These are phyloP conservation scores for Allygus modestus DNA, from an alignment of 2,888 invertebrate genomes.

Conservation along the genomic window DNA sequence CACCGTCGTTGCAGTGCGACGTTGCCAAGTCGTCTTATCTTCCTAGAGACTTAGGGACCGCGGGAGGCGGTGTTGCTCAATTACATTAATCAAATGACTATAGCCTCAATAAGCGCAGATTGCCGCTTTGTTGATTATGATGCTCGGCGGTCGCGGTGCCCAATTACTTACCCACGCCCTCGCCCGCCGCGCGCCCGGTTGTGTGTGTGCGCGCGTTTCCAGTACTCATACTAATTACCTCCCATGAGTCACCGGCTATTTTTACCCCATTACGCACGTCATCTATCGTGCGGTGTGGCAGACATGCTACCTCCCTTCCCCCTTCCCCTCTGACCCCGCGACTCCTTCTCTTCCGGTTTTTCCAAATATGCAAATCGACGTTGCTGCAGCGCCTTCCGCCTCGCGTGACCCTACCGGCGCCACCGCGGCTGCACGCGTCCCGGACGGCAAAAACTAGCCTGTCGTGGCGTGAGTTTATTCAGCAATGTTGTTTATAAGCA, in stretches of 20 bases:
- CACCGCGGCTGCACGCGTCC: constrained; percentile 8
- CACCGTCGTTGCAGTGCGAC: no score
- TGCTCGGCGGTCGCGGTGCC: constrained; percentile 5
- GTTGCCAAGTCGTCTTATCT: constrained; percentile 2
- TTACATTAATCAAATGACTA: constrained; percentile 42
- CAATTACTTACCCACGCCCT: constrained; percentile 30
- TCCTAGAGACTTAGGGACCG: no score
- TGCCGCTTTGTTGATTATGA: constrained; percentile 40
- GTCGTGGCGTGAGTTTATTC: background rate
- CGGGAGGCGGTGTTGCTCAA: constrained; percentile 21
- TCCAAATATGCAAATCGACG: constrained; percentile 44
- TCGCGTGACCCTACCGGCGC: constrained; percentile 19
- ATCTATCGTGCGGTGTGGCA: constrained; percentile 22
- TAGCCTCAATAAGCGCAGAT: constrained; percentile 43
- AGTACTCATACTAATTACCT: constrained; percentile 36
- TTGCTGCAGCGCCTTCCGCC: constrained; percentile 31
- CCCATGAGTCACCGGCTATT: constrained; percentile 51
- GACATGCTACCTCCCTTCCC: background rate
- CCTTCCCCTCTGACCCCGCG: background rate
- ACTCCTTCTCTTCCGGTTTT: constrained; percentile 41
- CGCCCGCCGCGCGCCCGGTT: background rate
- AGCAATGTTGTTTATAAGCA: background rate
- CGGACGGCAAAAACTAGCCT: background rate
- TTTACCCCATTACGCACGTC: constrained; percentile 54
- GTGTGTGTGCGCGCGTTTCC: constrained; percentile 18